Base-by-base conservation (phyloP, 2,113 vertebrate genomes). In the Sceloporus tristichus region DNA sequence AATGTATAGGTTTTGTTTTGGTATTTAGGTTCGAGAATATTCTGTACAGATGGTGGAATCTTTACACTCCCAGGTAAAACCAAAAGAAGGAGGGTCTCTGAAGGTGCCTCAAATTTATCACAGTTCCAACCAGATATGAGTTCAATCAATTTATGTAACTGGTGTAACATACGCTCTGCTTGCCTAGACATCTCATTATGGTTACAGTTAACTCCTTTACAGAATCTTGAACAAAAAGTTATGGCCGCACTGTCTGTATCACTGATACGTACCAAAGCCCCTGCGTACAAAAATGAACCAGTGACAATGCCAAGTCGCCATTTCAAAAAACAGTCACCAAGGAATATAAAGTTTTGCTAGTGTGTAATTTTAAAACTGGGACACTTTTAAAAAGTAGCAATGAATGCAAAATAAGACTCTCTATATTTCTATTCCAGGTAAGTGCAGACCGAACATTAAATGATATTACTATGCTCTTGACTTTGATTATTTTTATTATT, bases 351-450 rank as follows among this genome's bases (percentile, higher is more conserved):
- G 73, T 82, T 94, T 91, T 89, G 95, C 89, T 95, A 92, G 91
- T 85, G 86, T 10, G 75, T 84, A 94, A 77, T 83, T 91, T 95
- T 85, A 92, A 94, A 89, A 93, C 97, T 97, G 96, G 96, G 96
- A 97, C 96, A 91, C 90, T 77, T 94, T 23, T 94, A 53, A 93
- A 62, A 92, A 94, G 93, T 93, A 94, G 94, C 87, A 92, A 92
- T 91, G 86, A 87, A 89, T 94, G 93, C 62, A 90, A 91, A 94
- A 88, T 5, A 29, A 68, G 92, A 73, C 90, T 78, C 91, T 94
- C 74, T 82, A 88, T 62, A 81, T 87, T 94, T 94, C 87, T 84
- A 59, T 84, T 93, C 85, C 87, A 0, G 3, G 91, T 85, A 88
- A 84, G 40, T 25, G 84, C 91, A 59, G 93, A 92, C 87, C 79